phyloP scores from a whole-genome alignment of 2,888 invertebrate species.

The Nymphalis polychloros region DNA sequence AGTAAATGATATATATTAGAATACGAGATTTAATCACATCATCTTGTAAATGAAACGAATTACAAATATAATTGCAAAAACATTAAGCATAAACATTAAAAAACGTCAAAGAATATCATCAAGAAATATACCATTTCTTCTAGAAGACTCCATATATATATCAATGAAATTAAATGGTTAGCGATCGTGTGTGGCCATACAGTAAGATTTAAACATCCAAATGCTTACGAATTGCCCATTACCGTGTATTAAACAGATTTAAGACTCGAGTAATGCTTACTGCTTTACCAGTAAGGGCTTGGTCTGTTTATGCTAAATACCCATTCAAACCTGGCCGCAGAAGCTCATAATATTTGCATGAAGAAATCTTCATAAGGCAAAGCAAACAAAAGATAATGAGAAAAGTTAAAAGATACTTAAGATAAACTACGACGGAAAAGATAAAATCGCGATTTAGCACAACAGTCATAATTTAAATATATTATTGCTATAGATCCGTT shows the following conservation, averaged over 20 bases:
- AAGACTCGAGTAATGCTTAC: conserved; percentile 30
- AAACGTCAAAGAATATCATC: not conserved
- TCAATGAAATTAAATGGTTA: conserved; percentile 11
- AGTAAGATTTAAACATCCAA: conserved; percentile 34
- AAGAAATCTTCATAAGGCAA: conserved; percentile 46
- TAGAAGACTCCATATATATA: not conserved
- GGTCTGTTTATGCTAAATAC: conserved; percentile 54
- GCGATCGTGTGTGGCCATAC: conserved; percentile 35
- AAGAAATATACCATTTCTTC: no score
- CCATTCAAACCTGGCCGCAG: conserved; percentile 52
- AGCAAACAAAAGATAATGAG: conserved; percentile 42
- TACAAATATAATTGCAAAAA: not conserved
- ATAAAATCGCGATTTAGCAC: conserved; percentile 70
- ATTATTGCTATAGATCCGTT: conserved; percentile 37
- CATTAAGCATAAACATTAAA: not conserved
- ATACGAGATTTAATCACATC: not conserved
- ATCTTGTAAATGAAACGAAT: no score
- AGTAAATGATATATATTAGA: not conserved
- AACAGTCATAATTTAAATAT: conserved; percentile 65
- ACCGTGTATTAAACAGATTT: conserved; percentile 38
- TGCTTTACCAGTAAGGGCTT: conserved; percentile 29
- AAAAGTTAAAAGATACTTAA: conserved; percentile 24
- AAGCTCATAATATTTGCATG: conserved; percentile 55
- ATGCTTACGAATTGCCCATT: conserved; percentile 41
- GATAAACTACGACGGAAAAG: conserved; percentile 35